Conservation (phyloP, 2,888 invertebrate genomes). For the Plebejus argus region DNA sequence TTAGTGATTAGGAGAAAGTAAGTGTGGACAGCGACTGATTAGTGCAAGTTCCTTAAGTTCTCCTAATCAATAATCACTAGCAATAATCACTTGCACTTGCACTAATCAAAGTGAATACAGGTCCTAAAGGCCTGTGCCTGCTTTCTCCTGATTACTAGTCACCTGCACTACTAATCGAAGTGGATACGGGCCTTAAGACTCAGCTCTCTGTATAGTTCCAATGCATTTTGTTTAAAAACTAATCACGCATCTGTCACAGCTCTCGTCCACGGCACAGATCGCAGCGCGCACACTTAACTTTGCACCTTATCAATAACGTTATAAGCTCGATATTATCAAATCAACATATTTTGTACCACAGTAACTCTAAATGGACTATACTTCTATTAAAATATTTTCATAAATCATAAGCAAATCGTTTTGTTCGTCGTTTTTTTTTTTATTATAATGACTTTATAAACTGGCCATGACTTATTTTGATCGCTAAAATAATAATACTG, state of each 20-base stretch:
- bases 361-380: neutral
- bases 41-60: no score
- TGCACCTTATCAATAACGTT: neutral
- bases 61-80: no score
- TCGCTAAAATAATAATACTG: neutral
- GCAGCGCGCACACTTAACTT: neutral
- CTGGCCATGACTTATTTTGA: neutral
- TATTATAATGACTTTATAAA: neutral
- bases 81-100: no score
- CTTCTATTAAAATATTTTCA: neutral
- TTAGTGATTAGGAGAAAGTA: no score
- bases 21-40: no score
- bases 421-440: neutral
- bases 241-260: neutral
- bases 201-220: no score
- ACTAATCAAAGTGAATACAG: no score
- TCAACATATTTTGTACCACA: neutral
- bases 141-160: no score
- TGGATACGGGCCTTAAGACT: no score
- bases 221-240: no score
- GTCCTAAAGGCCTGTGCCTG: no score
- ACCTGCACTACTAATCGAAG: no score
- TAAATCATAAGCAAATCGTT: neutral
- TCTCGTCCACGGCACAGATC: neutral
- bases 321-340: constrained; percentile 11